Base-by-base conservation (phyloP, 2,797 vertebrate species). In the Parotocinclus haroldoi region DNA sequence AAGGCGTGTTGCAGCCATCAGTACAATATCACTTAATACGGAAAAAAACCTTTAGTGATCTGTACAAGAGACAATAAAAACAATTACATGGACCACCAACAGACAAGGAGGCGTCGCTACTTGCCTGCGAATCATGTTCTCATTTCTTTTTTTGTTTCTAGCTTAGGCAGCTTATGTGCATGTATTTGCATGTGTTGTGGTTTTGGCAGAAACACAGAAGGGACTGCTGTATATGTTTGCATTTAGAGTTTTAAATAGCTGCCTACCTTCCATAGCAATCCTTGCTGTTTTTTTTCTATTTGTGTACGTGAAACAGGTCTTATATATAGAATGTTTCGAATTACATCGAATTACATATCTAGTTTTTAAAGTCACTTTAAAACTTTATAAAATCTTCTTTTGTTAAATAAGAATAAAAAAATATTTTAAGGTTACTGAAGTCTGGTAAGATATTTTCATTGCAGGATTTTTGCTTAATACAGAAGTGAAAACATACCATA, bases 111-210 rank as follows among this genome's bases (percentile, higher is more conserved):
- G 8, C n/a, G 45, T 46, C 10, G 11, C 11, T 46, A 12, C 45
- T 11, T 1, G 45, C 11, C 45, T 46, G 45, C 13, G 11, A 46
- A 46, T 46, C 45, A 46, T 7, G n/a, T 46, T 46, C 11, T n/a
- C 45, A 11, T 46, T 46, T 1, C 12, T 46, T 46, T 46, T 46
- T 44, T 44, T 46, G 12, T 46, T 46, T 46, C 45, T 46, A 46
- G 12, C 12, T 46, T 11, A n/a, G 45, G 45, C 45, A 46, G 10
- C 10, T 46, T 11, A 46, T 46, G 45, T 46, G 45, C 45, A 46
- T 46, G 45, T 46, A n/a, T 46, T 46, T 46, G 45, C 45, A 46
- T 46, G 45, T 46, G 45, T 46, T 46, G 45, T 46, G 45, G n/a
- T 11, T 46, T 46, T 27, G 5, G 27, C 27, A 27, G 8, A 42